phyloP scores from a whole-genome alignment of 1,140 invertebrate genomes.

The Drosophila arizonae region DNA sequence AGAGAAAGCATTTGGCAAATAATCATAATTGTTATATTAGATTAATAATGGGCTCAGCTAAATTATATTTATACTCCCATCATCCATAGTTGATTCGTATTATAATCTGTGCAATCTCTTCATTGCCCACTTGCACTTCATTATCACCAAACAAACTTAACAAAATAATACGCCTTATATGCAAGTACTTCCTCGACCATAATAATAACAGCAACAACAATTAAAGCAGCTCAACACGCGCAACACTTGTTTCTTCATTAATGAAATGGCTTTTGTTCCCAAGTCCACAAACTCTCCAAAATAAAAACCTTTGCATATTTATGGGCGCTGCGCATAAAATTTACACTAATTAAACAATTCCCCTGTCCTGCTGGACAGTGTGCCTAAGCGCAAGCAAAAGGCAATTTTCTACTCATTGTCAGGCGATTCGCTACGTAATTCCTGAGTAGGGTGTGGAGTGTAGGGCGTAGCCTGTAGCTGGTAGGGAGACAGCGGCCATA shows the following conservation, averaged over 20 bases:
- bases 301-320: conserved; percentile 65
- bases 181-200: background rate
- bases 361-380: conserved; percentile 1
- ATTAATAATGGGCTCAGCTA: too few relatives aligned
- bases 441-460: background rate
- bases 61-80: too few relatives aligned
- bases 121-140: too few relatives aligned
- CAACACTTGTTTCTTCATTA: conserved; percentile 61
- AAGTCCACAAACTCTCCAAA: background rate
- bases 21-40: too few relatives aligned
- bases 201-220: background rate
- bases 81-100: too few relatives aligned
- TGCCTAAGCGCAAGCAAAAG: background rate
- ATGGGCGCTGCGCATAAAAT: conserved; percentile 49
- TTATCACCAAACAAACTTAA: background rate
- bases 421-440: conserved; percentile 50
- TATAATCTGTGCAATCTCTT: too few relatives aligned
- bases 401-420: conserved; percentile 56
- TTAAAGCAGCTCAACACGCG: conserved; percentile 14
- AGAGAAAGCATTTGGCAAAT: too few relatives aligned
- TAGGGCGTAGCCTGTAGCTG: background rate
- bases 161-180: background rate
- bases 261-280: conserved; percentile 38
- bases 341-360: conserved; percentile 58
- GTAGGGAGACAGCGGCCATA: conserved; percentile 46